Evolutionary conservation across 2,888 invertebrate species (phyloP).

Genomic region (Taenaris catops): DNA sequence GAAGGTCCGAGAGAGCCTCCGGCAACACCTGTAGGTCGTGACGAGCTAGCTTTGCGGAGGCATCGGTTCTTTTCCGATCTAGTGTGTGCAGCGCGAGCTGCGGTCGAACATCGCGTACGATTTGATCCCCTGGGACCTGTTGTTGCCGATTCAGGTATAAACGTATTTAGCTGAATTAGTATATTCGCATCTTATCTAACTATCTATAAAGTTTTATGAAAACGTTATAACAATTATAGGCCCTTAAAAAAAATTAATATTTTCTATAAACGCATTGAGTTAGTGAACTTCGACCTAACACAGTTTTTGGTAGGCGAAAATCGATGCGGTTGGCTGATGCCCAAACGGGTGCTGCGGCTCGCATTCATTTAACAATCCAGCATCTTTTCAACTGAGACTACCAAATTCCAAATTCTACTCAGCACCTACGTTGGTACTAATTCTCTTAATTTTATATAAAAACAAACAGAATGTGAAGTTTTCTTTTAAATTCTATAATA

Average conservation of each 20-base stretch:
- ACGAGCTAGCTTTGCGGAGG: constrained; percentile 87
- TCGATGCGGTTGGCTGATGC: constrained; percentile 32
- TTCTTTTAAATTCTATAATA: too few species aligned
- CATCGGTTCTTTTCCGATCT: constrained; percentile 90
- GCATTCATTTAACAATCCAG: constrained; percentile 4
- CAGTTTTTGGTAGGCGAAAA: constrained; percentile 28
- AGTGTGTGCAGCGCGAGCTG: constrained; percentile 85
- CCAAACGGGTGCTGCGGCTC: constrained; percentile 28
- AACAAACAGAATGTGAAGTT: too few species aligned
- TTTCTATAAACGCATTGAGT: too few species aligned
- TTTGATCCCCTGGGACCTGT: constrained; percentile 86
- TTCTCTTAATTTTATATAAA: too few species aligned
- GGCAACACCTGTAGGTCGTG: constrained; percentile 88
- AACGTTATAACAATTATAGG: too few species aligned
- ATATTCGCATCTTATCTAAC: too few species aligned
- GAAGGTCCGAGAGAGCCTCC: constrained; percentile 83
- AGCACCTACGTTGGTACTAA: too few species aligned
- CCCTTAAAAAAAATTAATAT: too few species aligned
- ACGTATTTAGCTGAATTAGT: too few species aligned
- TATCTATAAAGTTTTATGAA: too few species aligned
- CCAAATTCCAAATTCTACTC: too few species aligned
- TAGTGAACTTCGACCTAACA: too few species aligned
- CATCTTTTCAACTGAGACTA: constrained; percentile 4
- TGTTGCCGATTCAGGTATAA: constrained; percentile 78
- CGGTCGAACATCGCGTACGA: constrained; percentile 86